Percentiles rank a stretch among this genome's conserved stretches.
These are phyloP conservation scores for Labia minor DNA, from an alignment of 2,888 invertebrate species.

Conservation along the genomic window DNA sequence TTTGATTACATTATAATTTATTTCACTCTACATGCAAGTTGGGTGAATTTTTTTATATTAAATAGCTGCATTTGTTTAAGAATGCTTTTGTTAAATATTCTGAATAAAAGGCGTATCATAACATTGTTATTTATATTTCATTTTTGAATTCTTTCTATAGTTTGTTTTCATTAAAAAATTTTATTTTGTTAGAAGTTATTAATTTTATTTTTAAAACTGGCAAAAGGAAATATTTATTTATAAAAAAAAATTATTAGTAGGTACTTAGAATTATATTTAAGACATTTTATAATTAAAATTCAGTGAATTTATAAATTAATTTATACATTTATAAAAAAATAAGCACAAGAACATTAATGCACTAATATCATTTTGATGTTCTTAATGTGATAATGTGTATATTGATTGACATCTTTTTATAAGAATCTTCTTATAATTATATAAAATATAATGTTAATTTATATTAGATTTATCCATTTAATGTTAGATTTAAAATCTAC, in stretches of 20 bases:
- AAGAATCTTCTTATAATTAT: background rate
- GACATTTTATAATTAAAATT: background rate
- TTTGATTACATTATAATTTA: background rate
- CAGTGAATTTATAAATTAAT: background rate
- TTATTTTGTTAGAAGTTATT: slow-evolving; percentile 6
- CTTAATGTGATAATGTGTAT: slow-evolving; percentile 1
- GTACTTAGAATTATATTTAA: background rate
- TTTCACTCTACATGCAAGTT: background rate
- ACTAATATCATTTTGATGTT: background rate
- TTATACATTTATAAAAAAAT: background rate
- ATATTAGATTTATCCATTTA: no score
- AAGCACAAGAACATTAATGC: slow-evolving; percentile 1
- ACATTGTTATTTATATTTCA: background rate
- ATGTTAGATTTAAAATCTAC: no score
- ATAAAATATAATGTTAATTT: no score
- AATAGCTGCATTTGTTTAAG: slow-evolving; percentile 40
- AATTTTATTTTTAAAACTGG: slow-evolving; percentile 1
- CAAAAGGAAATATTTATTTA: slow-evolving; percentile 1
- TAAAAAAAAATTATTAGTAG: background rate
- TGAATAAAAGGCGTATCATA: background rate
- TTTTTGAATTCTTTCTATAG: background rate
- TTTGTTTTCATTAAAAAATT: background rate
- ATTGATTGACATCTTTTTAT: background rate
- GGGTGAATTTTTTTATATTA: slow-evolving; percentile 18
- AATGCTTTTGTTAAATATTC: slow-evolving; percentile 33